These are phyloP conservation scores for Oopsacas minuta DNA, from an alignment of 37 sponge, comb jelly and placozoan species.

Conservation along the genomic window DNA sequence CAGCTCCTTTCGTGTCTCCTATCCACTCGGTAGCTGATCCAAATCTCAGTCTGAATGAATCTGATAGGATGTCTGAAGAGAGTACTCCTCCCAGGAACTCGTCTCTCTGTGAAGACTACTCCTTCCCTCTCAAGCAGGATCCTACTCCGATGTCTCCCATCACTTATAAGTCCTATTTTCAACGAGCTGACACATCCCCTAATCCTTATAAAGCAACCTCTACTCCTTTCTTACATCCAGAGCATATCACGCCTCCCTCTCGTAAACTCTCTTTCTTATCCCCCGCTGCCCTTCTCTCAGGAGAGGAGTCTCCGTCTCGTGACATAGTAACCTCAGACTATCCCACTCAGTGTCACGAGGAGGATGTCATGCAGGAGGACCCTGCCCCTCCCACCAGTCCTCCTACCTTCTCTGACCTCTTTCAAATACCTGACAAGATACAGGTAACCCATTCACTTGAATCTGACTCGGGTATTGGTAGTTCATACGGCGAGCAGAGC, in stretches of 20 bases:
- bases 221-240: neutral
- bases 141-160: neutral
- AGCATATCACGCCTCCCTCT: neutral
- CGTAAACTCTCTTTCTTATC: neutral
- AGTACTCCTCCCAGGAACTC: neutral
- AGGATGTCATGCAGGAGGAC: neutral
- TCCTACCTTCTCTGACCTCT: neutral
- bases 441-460: constrained; percentile 1
- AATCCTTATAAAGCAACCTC: neutral
- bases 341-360: neutral
- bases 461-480: neutral
- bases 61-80: neutral
- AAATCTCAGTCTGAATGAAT: neutral
- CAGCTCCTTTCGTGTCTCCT: neutral
- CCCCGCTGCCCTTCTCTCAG: neutral
- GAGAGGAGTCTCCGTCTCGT: neutral
- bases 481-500: constrained; percentile 9
- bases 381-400: neutral
- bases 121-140: neutral
- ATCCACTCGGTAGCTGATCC: neutral
- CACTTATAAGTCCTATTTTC: neutral
- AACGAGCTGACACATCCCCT: neutral
- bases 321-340: neutral
- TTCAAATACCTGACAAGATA: neutral
- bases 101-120: neutral